Percentiles rank a stretch among this genome's conserved stretches.
These are phyloP conservation scores for Platichthys flesus DNA, from an alignment of 2,113 vertebrate species.

Conservation along the genomic window DNA sequence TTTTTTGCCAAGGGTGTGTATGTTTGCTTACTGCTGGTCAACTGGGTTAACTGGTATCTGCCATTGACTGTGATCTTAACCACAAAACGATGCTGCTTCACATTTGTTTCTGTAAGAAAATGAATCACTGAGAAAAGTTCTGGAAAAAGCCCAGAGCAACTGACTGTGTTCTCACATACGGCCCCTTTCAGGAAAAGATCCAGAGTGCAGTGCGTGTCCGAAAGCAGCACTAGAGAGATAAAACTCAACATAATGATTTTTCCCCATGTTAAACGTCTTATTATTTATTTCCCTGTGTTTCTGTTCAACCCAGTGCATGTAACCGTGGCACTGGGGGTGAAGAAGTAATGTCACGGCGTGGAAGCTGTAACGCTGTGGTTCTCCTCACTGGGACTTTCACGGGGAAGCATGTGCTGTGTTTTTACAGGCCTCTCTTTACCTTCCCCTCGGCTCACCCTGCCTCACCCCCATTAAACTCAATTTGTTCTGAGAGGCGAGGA, in stretches of 20 bases:
- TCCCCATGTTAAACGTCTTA: neutral
- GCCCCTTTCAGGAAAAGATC: too few species aligned
- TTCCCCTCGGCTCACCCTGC: conserved; percentile 35
- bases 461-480: conserved; percentile 74
- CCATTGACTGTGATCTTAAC: neutral
- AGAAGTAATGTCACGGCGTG: neutral
- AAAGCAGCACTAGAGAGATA: too few species aligned
- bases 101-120: neutral
- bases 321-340: neutral
- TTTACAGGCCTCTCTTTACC: conserved; percentile 38
- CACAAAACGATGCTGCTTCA: too few species aligned
- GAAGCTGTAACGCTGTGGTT: neutral
- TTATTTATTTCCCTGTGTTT: neutral
- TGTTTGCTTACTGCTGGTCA: conserved; percentile 50
- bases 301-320: neutral
- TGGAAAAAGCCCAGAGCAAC: too few species aligned
- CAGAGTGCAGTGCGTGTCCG: too few species aligned
- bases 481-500: conserved; percentile 64
- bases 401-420: conserved; percentile 52
- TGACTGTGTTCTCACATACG: too few species aligned
- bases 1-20: conserved; percentile 42
- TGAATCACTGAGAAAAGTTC: too few species aligned
- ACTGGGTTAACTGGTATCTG: conserved; percentile 21
- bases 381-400: conserved; percentile 26
- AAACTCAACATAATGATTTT: neutral